Evolutionary conservation across 2,797 vertebrate species (phyloP), one percentile per base, ranked within the genome.

Genomic region (Sebastolobus altivelis): DNA sequence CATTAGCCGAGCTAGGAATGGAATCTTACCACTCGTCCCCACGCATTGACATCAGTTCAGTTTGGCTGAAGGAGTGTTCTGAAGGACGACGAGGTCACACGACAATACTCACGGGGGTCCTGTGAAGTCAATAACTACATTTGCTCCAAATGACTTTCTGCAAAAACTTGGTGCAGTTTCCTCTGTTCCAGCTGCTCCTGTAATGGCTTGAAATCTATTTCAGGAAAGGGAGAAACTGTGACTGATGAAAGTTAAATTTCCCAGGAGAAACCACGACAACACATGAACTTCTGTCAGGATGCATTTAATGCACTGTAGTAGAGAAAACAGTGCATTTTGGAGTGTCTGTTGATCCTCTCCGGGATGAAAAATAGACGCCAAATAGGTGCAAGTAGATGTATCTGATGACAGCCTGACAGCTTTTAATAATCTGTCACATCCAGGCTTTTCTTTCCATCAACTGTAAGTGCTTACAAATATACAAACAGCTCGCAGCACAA

Each of bases 401-500:
- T 71, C 52, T 81, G 52, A 63, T 75, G 76, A 72, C 72, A 72
- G 81, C 33, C 61, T 75, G 85, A 87, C 79, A 65, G 79, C 20
- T 79, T 83, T 81, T 80, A 68, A 76, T 78, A 82, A 83, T 75
- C 74, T 73, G 82, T 88, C 87, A 80, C 73, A 60, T 69, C 11
- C n/a, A 77, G 37, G 22, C 27, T 80, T 85, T 77, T 79, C 70
- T 71, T 20, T 72, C 58, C 79, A 75, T 70, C 62, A 83, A 84
- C 29, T 79, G 8, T 46, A n/a, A 81, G 79, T 86, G 69, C 87
- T 91, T 75, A 87, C 69, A 85, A 75, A 79, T 56, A 68, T 25
- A 59, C 80, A 83, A 88, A 87, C 78, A 77, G 85, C 85, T 85
- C 18, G 5, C 56, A 80, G 83, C 81, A 75, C 75, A 67, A 80